These are phyloP conservation scores for Polyploca ridens DNA, from an alignment of 2,888 invertebrate genomes.

Conservation along the genomic window DNA sequence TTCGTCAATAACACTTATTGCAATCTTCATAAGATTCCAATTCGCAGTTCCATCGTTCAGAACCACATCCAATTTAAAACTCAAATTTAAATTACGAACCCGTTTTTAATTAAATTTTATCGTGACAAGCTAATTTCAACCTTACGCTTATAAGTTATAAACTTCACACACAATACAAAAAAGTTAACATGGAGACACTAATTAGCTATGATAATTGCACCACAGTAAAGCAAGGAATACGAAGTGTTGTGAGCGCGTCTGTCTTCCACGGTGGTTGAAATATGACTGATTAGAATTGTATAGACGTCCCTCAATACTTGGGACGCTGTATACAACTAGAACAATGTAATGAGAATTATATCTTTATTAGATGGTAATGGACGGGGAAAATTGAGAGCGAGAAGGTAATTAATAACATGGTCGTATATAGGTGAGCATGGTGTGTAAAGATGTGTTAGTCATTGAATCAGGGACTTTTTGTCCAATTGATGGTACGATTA, in stretches of 20 bases:
- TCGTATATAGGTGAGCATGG: background rate
- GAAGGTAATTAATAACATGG: background rate
- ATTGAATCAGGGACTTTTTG: too few species aligned
- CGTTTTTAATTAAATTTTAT: background rate
- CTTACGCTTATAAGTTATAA: background rate
- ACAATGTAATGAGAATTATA: background rate
- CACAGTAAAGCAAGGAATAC: background rate
- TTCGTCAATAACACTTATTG: background rate
- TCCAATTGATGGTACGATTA: too few species aligned
- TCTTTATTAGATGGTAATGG: background rate
- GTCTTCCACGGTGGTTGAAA: background rate
- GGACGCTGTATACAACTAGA: background rate
- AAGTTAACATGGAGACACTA: background rate
- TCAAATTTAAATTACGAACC: background rate
- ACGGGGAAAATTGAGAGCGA: background rate
- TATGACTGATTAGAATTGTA: conserved; percentile 7
- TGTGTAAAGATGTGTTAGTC: too few species aligned
- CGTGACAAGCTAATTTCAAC: background rate
- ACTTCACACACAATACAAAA: background rate
- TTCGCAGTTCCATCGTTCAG: background rate
- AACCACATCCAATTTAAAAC: background rate
- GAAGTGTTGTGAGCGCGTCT: background rate
- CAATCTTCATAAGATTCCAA: background rate
- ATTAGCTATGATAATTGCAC: background rate
- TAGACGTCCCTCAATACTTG: conserved; percentile 7